Conservation (phyloP, 2,113 vertebrate species). For the Ciconia boyciana region DNA sequence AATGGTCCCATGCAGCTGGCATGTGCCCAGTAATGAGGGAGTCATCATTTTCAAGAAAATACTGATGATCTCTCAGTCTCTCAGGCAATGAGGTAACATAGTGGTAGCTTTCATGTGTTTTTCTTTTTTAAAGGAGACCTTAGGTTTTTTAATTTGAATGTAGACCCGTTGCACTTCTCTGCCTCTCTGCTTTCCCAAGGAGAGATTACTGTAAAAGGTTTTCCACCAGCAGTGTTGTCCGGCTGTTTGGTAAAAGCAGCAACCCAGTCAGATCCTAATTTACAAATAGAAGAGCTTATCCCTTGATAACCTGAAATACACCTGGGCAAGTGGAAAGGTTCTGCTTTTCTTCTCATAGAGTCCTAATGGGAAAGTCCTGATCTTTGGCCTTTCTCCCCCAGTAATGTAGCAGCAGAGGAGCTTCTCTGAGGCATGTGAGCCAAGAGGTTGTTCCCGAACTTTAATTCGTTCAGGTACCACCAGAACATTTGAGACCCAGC, state of each 20-base stretch:
- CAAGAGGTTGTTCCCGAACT: neutral
- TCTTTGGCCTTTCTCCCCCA: neutral
- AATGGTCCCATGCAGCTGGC: neutral
- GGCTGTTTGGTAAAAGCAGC: neutral
- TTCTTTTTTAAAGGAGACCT: neutral
- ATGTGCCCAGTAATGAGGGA: neutral
- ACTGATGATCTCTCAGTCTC: neutral
- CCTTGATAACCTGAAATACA: neutral
- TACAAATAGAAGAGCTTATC: neutral
- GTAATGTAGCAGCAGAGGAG: neutral
- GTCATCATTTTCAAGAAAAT: neutral
- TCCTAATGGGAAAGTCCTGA: neutral
- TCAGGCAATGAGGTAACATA: neutral
- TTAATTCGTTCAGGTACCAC: neutral
- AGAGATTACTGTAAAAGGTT: neutral
- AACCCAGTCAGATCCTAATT: neutral
- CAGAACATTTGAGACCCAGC: neutral
- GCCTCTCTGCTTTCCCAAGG: neutral
- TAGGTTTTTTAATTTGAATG: neutral
- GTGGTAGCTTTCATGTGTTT: neutral
- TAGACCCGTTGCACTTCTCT: neutral
- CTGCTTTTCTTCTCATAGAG: neutral
- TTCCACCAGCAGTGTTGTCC: neutral
- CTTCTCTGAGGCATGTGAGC: neutral
- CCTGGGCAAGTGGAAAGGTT: neutral